These are phyloP conservation scores for Halocynthia roretzi DNA, from an alignment of 23 tunicate species.

Conservation along the genomic window DNA sequence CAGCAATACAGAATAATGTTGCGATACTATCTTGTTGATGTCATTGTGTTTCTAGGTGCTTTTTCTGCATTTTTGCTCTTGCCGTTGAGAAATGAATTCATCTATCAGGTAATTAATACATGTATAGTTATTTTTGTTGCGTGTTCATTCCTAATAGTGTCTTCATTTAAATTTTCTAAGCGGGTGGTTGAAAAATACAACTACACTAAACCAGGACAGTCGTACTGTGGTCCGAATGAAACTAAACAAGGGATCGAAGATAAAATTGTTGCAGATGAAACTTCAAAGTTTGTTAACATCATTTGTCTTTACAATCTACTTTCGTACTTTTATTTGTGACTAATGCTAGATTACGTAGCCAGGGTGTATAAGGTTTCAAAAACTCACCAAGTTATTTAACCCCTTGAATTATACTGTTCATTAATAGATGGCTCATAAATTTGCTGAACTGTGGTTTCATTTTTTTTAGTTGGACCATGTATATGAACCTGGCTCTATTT, in stretches of 20 bases:
- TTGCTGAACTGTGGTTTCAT: neutral
- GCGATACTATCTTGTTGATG: conserved; percentile 12
- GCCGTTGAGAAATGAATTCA: conserved; percentile 37
- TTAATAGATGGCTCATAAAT: too few species aligned
- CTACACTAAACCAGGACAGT: conserved; percentile 5
- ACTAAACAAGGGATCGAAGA: conserved; percentile 20
- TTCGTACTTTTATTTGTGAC: too few species aligned
- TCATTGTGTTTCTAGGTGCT: conserved; percentile 25
- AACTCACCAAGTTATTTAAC: too few species aligned
- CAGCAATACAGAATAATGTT: neutral
- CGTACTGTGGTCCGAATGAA: conserved; percentile 11
- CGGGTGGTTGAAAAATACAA: conserved; percentile 15
- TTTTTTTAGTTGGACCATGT: conserved; percentile 51
- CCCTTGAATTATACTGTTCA: too few species aligned
- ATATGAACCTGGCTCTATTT: conserved; percentile 41
- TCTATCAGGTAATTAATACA: conserved; percentile 16
- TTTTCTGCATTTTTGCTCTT: conserved; percentile 15
- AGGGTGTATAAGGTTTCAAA: too few species aligned
- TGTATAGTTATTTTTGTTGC: neutral
- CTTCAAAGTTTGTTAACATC: neutral
- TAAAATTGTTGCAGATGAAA: conserved; percentile 17
- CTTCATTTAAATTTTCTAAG: conserved; percentile 1
- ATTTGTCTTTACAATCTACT: neutral
- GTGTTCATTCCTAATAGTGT: neutral
- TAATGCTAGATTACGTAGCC: too few species aligned